Percentiles rank a stretch among this genome's conserved stretches.
Evolutionary conservation across 2,888 invertebrate species (phyloP).

Genomic region (Agonopterix arenella): DNA sequence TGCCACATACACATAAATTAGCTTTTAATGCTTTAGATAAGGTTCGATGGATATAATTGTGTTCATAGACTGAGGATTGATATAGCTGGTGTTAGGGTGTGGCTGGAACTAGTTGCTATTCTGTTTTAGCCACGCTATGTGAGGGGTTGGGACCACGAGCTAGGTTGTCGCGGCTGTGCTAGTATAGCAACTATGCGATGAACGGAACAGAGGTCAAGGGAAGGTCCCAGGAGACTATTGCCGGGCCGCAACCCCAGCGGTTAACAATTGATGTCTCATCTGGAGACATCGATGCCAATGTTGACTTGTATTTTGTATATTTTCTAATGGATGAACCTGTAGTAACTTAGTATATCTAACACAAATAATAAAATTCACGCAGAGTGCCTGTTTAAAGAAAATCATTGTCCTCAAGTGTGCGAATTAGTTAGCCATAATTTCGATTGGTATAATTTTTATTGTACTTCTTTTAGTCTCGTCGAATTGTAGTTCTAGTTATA

Average conservation of each 20-base stretch:
- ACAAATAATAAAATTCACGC: slow-evolving; percentile 63
- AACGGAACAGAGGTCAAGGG: too few species aligned
- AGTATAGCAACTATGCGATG: too few species aligned
- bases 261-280: too few species aligned
- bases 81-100: slow-evolving; percentile 14
- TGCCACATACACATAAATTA: slow-evolving; percentile 72
- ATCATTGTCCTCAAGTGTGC: slow-evolving; percentile 61
- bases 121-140: not conserved
- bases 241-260: too few species aligned
- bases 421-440: slow-evolving; percentile 70
- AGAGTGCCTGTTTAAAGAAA: slow-evolving; percentile 64
- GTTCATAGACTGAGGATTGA: slow-evolving; percentile 69
- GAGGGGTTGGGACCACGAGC: too few species aligned
- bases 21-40: slow-evolving; percentile 75
- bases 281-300: slow-evolving; percentile 1
- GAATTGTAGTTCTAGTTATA: slow-evolving; percentile 65
- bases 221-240: too few species aligned
- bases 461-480: slow-evolving; percentile 53
- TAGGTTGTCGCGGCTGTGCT: too few species aligned
- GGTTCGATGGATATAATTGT: slow-evolving; percentile 71
- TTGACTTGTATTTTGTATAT: slow-evolving; percentile 54
- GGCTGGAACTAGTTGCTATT: not conserved
- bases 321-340: slow-evolving; percentile 46
- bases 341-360: slow-evolving; percentile 45
- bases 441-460: slow-evolving; percentile 54